These are phyloP conservation scores for Brachycybe producta DNA, from an alignment of 2,888 invertebrate species.

Conservation along the genomic window DNA sequence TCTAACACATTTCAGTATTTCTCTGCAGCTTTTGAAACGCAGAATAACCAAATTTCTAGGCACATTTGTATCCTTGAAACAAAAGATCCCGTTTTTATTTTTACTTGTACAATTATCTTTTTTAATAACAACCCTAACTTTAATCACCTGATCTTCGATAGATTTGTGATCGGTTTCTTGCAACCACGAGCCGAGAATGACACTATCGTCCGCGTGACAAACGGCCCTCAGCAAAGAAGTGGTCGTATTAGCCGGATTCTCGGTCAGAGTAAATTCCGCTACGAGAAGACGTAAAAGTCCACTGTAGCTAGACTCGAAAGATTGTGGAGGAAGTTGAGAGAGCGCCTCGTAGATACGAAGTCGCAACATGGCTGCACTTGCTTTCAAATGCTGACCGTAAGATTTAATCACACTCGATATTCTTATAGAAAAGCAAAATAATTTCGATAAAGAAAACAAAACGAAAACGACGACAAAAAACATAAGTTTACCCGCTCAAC, in stretches of 20 bases:
- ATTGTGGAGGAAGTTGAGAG: slow-evolving; percentile 58
- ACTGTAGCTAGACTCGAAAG: slow-evolving; percentile 72
- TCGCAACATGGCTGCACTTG: slow-evolving; percentile 84
- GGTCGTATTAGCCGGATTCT: slow-evolving; percentile 83
- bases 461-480: slow-evolving; percentile 5
- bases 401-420: slow-evolving; percentile 70
- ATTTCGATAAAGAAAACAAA: neutral
- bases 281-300: slow-evolving; percentile 76
- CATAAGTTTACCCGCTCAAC: slow-evolving; percentile 61
- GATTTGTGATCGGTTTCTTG: slow-evolving; percentile 92
- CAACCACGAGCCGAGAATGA: slow-evolving; percentile 85
- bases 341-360: slow-evolving; percentile 83
- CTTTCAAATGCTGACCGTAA: slow-evolving; percentile 84
- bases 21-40: too few species aligned
- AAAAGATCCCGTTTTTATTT: too few species aligned
- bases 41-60: too few species aligned
- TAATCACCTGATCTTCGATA: slow-evolving; percentile 85
- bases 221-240: slow-evolving; percentile 67
- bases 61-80: too few species aligned
- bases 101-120: too few species aligned
- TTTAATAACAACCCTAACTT: too few species aligned
- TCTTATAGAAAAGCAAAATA: slow-evolving; percentile 43
- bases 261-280: slow-evolving; percentile 86
- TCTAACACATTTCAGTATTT: too few species aligned
- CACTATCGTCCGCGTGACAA: slow-evolving; percentile 78